Evolutionary conservation across 2,888 invertebrate genomes (phyloP).

Genomic region (Adineta ricciae): DNA sequence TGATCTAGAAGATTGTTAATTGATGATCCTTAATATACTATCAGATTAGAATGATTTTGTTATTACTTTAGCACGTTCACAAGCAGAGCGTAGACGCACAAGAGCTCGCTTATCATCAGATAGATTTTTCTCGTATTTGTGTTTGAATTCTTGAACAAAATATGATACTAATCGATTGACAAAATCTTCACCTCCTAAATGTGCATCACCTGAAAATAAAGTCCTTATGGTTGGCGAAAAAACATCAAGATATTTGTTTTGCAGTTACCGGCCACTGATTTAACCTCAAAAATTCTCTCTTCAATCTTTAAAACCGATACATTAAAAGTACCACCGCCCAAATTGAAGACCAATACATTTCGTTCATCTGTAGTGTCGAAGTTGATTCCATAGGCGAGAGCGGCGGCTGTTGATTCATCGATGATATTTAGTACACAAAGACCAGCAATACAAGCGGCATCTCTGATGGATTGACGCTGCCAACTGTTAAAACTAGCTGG

Average conservation of each 20-base stretch:
- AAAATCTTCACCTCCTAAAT: conserved; percentile 74
- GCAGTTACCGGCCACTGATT: too few relatives aligned
- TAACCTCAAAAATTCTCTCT: conserved; percentile 58
- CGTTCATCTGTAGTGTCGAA: conserved; percentile 49
- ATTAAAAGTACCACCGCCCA: conserved; percentile 82
- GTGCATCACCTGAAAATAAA: conserved; percentile 65
- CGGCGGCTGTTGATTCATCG: conserved; percentile 64
- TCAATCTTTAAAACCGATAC: conserved; percentile 87
- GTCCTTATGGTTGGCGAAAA: too few relatives aligned
- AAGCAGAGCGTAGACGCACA: conserved; percentile 71
- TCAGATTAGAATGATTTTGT: too few relatives aligned
- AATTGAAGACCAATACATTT: conserved; percentile 57
- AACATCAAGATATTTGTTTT: too few relatives aligned
- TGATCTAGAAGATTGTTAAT: too few relatives aligned
- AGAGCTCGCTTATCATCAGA: too few relatives aligned
- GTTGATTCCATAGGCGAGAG: conserved; percentile 54
- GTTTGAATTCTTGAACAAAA: not conserved
- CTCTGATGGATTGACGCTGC: too few relatives aligned
- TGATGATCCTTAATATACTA: too few relatives aligned
- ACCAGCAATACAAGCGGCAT: conserved; percentile 58
- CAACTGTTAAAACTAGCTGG: conserved; percentile 48
- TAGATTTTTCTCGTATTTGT: too few relatives aligned
- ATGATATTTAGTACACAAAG: conserved; percentile 72
- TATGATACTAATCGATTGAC: conserved; percentile 50
- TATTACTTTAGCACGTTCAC: conserved; percentile 45